phyloP scores from a whole-genome alignment of 2,797 vertebrate genomes.

The Sebastiscus albofasciatus region DNA sequence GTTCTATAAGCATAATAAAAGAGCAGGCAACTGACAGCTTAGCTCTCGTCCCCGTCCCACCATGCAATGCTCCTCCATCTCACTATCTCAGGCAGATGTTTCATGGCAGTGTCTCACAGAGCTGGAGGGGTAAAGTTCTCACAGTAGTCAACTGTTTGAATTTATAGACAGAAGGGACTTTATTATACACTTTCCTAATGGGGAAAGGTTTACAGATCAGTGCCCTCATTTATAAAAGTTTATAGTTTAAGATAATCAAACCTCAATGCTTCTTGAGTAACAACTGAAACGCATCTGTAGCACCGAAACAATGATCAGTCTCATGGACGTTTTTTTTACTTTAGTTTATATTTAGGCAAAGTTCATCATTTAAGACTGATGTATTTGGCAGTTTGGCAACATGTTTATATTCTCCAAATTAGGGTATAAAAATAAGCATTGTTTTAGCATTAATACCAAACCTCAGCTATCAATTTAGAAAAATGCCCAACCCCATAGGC shows the following conservation, averaged over 20 bases:
- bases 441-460: background rate
- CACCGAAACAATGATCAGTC: background rate
- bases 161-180: conserved; percentile 13
- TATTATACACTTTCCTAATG: background rate
- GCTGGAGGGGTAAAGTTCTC: conserved; percentile 8
- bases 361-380: background rate
- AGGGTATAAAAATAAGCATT: background rate
- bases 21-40: conserved; percentile 77
- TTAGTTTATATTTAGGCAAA: background rate
- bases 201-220: background rate
- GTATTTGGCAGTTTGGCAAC: background rate
- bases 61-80: conserved; percentile 49
- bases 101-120: conserved; percentile 34
- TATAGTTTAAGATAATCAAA: background rate
- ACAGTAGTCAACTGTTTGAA: background rate
- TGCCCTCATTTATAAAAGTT: background rate
- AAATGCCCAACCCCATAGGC: background rate
- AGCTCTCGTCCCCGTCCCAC: conserved; percentile 64
- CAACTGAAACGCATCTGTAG: background rate
- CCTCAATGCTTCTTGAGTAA: background rate
- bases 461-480: background rate
- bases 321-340: background rate
- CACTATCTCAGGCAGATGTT: conserved; percentile 58
- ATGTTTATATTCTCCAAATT: background rate
- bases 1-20: conserved; percentile 83